These are phyloP conservation scores for Datnioides undecimradiatus DNA, from an alignment of 2,113 vertebrate species.

Conservation along the genomic window DNA sequence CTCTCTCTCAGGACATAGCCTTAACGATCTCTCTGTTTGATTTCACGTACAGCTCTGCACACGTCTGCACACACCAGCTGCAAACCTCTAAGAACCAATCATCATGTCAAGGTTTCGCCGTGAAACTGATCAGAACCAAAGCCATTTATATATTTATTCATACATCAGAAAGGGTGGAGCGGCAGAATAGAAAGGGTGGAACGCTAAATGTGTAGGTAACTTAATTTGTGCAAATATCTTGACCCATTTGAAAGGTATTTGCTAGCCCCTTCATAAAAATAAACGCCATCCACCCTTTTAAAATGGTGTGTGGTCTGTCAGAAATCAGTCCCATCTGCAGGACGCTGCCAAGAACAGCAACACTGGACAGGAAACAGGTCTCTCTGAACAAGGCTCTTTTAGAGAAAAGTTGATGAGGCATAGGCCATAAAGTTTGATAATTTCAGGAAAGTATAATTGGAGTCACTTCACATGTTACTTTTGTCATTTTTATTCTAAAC, in stretches of 20 bases:
- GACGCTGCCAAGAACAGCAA: conserved; percentile 82
- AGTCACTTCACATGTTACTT: conserved; percentile 13
- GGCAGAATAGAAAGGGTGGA: conserved; percentile 36
- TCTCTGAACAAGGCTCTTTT: conserved; percentile 72
- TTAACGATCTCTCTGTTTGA: conserved; percentile 59
- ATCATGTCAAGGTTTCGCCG: conserved; percentile 40
- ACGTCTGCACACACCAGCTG: conserved; percentile 49
- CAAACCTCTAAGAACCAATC: conserved; percentile 45
- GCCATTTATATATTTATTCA: conserved; percentile 50
- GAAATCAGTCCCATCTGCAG: conserved; percentile 82
- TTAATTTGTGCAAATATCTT: conserved; percentile 75
- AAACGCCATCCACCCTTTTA: conserved; percentile 77
- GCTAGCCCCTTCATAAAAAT: conserved; percentile 73
- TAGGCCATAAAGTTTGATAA: conserved; percentile 32
- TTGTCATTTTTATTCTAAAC: not conserved
- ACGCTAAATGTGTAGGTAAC: conserved; percentile 68
- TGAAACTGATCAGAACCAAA: conserved; percentile 50
- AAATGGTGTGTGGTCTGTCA: conserved; percentile 84
- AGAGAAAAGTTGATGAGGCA: conserved; percentile 55
- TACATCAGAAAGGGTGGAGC: conserved; percentile 52
- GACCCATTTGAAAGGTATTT: conserved; percentile 76
- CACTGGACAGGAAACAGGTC: conserved; percentile 76
- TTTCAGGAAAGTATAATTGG: conserved; percentile 41
- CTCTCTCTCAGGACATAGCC: conserved; percentile 30
- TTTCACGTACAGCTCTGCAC: conserved; percentile 24